Evolutionary conservation across 2,113 vertebrate genomes (phyloP).

Genomic region (Sporophila hypoxantha): DNA sequence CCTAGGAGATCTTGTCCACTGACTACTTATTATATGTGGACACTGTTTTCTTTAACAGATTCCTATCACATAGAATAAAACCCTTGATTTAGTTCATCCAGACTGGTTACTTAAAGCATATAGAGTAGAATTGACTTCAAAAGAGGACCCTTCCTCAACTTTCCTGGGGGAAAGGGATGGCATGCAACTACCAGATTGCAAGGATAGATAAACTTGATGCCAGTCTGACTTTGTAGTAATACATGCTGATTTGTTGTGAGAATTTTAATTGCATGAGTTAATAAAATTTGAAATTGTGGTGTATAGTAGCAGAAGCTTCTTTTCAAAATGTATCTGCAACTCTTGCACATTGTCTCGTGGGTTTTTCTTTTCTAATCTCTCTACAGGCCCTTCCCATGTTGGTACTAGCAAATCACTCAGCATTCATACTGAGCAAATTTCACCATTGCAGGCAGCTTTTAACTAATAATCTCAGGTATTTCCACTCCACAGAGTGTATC

Average conservation of each 20-base stretch:
- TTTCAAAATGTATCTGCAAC: background rate
- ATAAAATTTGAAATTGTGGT: background rate
- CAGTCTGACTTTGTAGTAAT: background rate
- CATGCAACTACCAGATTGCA: background rate
- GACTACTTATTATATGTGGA: background rate
- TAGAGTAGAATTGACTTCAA: background rate
- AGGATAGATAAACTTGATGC: background rate
- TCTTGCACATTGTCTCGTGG: background rate
- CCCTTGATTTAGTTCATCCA: background rate
- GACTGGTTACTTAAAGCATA: background rate
- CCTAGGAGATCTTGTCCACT: background rate
- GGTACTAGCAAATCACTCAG: background rate
- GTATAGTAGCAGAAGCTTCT: background rate
- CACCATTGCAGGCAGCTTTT: background rate
- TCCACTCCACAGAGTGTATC: background rate
- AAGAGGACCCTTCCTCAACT: background rate
- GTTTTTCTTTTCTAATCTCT: background rate
- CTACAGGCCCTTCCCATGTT: background rate
- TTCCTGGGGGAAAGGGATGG: background rate
- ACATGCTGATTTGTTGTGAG: background rate
- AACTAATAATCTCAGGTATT: background rate
- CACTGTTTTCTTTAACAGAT: background rate
- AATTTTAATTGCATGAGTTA: background rate
- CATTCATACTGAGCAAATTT: background rate
- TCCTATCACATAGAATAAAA: background rate